These are phyloP conservation scores for Eclectus roratus DNA, from an alignment of 2,113 vertebrate genomes.

Conservation along the genomic window DNA sequence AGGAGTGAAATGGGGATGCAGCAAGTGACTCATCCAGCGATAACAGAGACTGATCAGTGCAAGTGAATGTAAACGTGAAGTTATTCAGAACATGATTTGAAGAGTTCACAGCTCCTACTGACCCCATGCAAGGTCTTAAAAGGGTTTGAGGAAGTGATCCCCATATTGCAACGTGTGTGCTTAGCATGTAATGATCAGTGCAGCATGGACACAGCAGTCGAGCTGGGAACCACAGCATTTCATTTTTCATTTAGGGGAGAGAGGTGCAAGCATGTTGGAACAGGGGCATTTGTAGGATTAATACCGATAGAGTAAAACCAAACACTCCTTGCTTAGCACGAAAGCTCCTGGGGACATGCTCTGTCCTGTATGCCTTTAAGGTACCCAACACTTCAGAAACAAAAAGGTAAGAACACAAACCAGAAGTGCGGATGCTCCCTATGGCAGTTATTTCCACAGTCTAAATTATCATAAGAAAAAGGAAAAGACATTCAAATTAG, in stretches of 20 bases:
- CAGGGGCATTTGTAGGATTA: neutral
- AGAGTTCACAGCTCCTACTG: neutral
- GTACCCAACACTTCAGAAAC: neutral
- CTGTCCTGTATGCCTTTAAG: neutral
- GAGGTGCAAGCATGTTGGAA: neutral
- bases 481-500: neutral
- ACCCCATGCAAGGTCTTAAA: neutral
- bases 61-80: neutral
- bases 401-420: neutral
- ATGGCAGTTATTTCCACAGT: neutral
- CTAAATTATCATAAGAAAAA: neutral
- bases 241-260: neutral
- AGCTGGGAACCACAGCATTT: accelerated
- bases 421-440: neutral
- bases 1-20: neutral
- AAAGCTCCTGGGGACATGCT: neutral
- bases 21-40: neutral
- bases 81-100: neutral
- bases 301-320: neutral
- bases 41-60: neutral
- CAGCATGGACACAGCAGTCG: accelerated
- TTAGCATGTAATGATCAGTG: accelerated
- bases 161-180: neutral
- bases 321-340: neutral
- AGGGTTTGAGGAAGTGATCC: neutral